phyloP scores from a whole-genome alignment of 1,140 invertebrate species.

The Mercenaria mercenaria region DNA sequence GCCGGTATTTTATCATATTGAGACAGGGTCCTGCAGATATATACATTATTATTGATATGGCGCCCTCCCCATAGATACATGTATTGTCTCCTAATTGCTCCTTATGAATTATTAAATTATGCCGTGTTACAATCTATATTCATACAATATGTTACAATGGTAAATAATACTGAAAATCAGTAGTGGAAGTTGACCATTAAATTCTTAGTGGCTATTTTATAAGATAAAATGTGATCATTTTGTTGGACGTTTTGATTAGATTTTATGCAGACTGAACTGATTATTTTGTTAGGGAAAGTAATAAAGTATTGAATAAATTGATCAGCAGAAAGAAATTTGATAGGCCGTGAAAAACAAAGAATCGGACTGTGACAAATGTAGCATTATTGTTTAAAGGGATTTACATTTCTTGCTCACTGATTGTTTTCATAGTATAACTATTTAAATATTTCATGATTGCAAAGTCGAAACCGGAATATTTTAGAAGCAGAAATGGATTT shows the following conservation, averaged over 20 bases:
- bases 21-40: constrained; percentile 2
- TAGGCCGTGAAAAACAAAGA: constrained; percentile 6
- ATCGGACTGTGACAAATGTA: constrained; percentile 3
- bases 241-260: no score
- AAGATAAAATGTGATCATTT: no score
- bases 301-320: neutral
- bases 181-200: no score
- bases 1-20: constrained; percentile 13
- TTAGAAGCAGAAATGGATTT: constrained; percentile 9
- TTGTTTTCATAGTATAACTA: neutral
- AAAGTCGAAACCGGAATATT: neutral
- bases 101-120: constrained; percentile 19
- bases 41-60: constrained; percentile 13
- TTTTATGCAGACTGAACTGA: no score
- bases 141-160: neutral
- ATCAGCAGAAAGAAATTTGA: neutral
- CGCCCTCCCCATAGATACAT: constrained; percentile 10
- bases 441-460: neutral
- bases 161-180: neutral
- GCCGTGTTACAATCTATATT: neutral
- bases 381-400: neutral
- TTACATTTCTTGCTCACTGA: neutral
- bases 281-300: neutral
- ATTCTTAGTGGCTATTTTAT: no score
- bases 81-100: constrained; percentile 22